Percentiles rank a stretch among this genome's conserved stretches.
phyloP scores from a whole-genome alignment of 2,113 vertebrate genomes.

The Puma concolor region DNA sequence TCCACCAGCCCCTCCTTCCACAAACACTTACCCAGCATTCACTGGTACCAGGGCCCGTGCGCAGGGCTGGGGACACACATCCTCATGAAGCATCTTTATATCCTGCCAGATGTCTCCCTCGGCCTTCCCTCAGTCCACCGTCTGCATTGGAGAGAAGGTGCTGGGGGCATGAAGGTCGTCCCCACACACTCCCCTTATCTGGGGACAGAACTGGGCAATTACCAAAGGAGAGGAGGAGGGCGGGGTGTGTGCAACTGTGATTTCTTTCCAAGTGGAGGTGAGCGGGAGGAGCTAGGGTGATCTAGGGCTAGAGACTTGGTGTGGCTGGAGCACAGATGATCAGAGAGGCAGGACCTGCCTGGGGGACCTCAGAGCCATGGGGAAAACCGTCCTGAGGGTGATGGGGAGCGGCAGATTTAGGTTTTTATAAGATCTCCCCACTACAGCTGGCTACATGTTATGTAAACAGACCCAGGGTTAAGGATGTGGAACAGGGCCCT shows the following conservation, averaged over 20 bases:
- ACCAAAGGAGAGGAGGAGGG: not conserved
- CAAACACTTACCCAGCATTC: not conserved
- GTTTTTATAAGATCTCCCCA: not conserved
- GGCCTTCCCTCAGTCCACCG: not conserved
- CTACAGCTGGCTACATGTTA: not conserved
- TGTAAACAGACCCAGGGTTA: not conserved
- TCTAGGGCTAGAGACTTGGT: no score
- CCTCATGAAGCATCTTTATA: not conserved
- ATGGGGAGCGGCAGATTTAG: not conserved
- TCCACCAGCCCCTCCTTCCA: not conserved
- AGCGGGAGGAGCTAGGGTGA: not conserved
- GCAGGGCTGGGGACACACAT: not conserved
- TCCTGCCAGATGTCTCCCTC: not conserved
- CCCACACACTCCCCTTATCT: not conserved
- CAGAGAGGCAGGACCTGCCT: not conserved
- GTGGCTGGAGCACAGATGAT: not conserved
- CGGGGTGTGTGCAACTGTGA: not conserved
- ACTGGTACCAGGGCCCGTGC: not conserved
- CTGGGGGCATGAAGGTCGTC: not conserved
- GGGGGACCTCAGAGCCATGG: not conserved
- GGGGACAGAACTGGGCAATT: not conserved
- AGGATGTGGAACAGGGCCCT: not conserved
- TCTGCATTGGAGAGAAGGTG: not conserved
- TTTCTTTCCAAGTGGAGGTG: not conserved
- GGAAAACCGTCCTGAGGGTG: not conserved